A percentile compares a stretch with the other conserved stretches of the same genome.
These are phyloP conservation scores for Tetramorium parvispinum DNA, from an alignment of 1,140 invertebrate species.

Conservation along the genomic window DNA sequence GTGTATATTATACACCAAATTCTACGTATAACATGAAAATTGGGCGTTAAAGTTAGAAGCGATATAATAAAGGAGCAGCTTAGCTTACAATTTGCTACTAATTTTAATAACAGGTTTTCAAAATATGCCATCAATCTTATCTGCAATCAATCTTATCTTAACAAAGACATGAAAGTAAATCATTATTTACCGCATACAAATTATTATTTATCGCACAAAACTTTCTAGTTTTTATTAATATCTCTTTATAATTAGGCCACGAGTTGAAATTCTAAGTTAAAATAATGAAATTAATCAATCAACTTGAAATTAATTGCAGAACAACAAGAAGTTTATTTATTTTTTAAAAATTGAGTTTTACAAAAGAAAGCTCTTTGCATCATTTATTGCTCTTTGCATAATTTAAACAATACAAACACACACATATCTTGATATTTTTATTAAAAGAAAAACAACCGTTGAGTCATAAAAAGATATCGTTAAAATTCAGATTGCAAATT, in stretches of 20 bases:
- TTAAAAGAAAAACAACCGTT: background rate
- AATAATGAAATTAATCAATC: no score
- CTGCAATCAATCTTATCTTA: background rate
- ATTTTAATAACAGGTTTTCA: conserved; percentile 1
- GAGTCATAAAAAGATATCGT: background rate
- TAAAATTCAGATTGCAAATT: background rate
- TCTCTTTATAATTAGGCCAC: background rate
- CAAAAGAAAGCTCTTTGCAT: background rate
- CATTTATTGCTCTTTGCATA: background rate
- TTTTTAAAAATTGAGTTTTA: background rate
- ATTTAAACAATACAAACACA: background rate
- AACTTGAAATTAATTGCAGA: background rate
- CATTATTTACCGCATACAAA: background rate
- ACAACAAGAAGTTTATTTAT: background rate
- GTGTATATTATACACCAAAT: background rate
- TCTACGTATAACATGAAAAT: background rate
- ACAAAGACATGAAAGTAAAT: background rate
- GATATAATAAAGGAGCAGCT: background rate
- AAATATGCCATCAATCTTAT: background rate
- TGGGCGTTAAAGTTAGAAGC: background rate
- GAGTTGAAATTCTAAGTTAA: background rate
- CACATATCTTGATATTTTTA: background rate
- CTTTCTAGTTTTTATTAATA: background rate
- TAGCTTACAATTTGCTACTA: background rate
- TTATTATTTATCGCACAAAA: background rate